Evolutionary conservation across 2,888 invertebrate species (phyloP), one percentile per base, ranked within the genome.

Genomic region (Eristalinus sepulchralis): DNA sequence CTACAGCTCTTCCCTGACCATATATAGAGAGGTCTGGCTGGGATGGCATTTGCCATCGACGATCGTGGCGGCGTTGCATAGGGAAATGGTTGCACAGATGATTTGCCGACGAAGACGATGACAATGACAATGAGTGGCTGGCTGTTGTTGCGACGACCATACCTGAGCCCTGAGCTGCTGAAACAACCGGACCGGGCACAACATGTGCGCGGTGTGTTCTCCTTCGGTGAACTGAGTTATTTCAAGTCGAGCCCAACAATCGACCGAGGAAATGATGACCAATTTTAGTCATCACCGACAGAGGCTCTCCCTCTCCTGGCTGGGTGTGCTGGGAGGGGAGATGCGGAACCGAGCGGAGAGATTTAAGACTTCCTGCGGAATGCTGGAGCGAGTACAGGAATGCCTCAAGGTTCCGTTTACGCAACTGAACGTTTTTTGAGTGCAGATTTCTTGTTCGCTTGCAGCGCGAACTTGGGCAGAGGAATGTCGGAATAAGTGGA

Each of bases 51-150:
- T 83, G 68, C 67, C 62, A 75, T 79, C 24, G 70, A 24, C 22
- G 66, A 73, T 73, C 66, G 63, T 4, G 5, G 55, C 6, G 11
- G 1, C 10, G 55, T 53, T 55, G 47, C 63, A 67, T 63, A 33
- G 67, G 67, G 53, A 67, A 64, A 75, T 67, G 27, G 64, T 57
- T 5, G 24, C 10, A 10, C 62, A 84, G 80, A 81, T 76, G 80
- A 85, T 77, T 81, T 80, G 84, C 80, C 84, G 77, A 68, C 72
- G 57, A 64, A 73, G 82, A 79, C 86, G 83, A 79, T 86, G 47
- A 47, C 47, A 47, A 47, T 47, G 47, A 47, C 78, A 62, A 80
- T 73, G 75, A 72, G 70, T 70, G 67, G 76, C 71, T 66, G 13
- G 10, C 33, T 10, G 31, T 47, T 31, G 24, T 53, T 22, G 13